Conservation (phyloP, 2,888 invertebrate species). For the Antheraea assamensis region DNA sequence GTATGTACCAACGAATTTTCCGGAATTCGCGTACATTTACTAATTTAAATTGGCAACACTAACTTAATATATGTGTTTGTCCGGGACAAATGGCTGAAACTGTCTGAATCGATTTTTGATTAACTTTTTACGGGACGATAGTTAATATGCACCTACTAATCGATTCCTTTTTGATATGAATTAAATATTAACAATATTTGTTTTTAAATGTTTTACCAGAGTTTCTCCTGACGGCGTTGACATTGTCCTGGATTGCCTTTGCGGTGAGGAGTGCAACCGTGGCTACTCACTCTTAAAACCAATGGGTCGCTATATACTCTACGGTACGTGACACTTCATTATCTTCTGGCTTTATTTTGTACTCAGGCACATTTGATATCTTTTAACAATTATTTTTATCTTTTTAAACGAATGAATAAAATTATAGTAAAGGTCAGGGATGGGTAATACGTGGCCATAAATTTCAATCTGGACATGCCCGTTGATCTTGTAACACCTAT, state of each 20-base stretch:
- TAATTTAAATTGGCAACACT: too few relatives aligned
- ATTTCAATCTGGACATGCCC: neutral
- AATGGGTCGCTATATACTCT: conserved; percentile 94
- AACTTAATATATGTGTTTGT: too few relatives aligned
- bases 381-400: neutral
- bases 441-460: neutral
- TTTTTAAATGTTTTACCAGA: conserved; percentile 59
- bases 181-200: neutral
- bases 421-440: neutral
- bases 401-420: neutral
- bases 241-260: conserved; percentile 92
- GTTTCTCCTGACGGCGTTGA: conserved; percentile 90
- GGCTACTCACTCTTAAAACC: conserved; percentile 92
- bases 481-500: neutral
- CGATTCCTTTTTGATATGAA: neutral
- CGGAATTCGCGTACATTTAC: too few relatives aligned
- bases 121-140: too few relatives aligned
- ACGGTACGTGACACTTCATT: conserved; percentile 77
- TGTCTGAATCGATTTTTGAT: too few relatives aligned
- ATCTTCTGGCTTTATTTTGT: neutral
- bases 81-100: too few relatives aligned
- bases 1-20: too few relatives aligned
- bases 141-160: neutral
- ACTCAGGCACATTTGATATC: too few relatives aligned
- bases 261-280: conserved; percentile 94